Base-by-base conservation (phyloP, 1,140 invertebrate species). In the Neodiprion pinetum region DNA sequence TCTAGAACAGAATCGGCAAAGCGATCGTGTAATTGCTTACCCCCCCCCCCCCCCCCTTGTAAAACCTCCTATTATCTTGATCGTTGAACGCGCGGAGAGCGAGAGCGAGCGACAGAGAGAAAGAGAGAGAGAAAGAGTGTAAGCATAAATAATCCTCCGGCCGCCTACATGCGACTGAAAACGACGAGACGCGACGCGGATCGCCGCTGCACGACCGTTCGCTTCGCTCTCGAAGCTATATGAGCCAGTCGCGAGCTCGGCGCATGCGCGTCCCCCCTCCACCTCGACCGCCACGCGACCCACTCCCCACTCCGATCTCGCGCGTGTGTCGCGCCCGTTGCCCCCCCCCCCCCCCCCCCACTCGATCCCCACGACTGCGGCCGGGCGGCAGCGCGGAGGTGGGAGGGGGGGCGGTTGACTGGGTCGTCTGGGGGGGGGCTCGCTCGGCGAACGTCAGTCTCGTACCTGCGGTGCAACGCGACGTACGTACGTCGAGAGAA, bases 281-380 rank as follows among this genome's bases (percentile, higher is more conserved):
- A 23, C 67, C 67, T 1, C 40, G 76, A 76, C 79, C 77, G 87
- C 87, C 87, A 88, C 87, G 87, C 87, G 87, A 88, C 87, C 80
- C 78, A 78, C 72, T 82, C 83, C 87, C 84, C 83, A 81, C 83
- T 76, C 72, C 28, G 23, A n/a, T 12, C 67, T 10, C 48, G 78
- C 78, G 83, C 82, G 86, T 83, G 85, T 86, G 85, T 87, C 84
- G 81, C 82, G 84, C 84, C 79, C 78, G 82, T 80, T 83, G 82
- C 83, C 80, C 79, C 82, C 28, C 84, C 79, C 79, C 82, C 28
- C 84, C 79, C 83, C 80, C 79, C 82, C 28, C 28, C 28, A 40
- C 2, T 40, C 28, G 28, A 40, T 2, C 28, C 28, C 28, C 28
- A 78, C 28, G 72, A 12, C 8, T 21, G 50, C 28, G 7, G 72